Evolutionary conservation across 1,140 invertebrate species (phyloP).

Genomic region (Heliconius congener): DNA sequence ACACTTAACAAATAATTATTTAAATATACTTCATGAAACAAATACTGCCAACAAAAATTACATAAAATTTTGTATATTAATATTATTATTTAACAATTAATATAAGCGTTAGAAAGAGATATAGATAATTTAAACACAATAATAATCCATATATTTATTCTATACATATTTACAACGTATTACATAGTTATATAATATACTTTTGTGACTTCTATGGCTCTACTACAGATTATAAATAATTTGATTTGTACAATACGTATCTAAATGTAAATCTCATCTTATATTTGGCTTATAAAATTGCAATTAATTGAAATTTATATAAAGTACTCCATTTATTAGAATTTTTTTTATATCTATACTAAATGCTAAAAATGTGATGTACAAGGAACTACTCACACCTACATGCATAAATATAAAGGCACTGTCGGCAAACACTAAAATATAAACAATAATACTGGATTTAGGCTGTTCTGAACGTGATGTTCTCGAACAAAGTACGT

Average conservation of each 20-base stretch:
- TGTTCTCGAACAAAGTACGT: conserved; percentile 17
- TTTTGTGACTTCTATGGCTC: conserved; percentile 15
- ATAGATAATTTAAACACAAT: conserved; percentile 11
- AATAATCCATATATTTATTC: not conserved
- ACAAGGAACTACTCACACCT: conserved; percentile 28
- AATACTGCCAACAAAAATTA: conserved; percentile 6
- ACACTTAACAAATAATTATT: not conserved
- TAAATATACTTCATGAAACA: not conserved
- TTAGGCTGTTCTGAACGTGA: conserved; percentile 30
- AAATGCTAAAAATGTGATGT: conserved; percentile 31
- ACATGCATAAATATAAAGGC: conserved; percentile 26
- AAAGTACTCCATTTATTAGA: conserved; percentile 7
- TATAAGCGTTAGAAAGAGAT: conserved; percentile 12
- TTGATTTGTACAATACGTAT: conserved; percentile 9
- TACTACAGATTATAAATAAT: conserved; percentile 10
- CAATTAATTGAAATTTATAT: conserved; percentile 3
- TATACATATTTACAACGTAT: conserved; percentile 11
- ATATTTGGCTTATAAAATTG: conserved; percentile 9
- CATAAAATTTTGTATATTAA: not conserved
- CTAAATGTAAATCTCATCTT: conserved; percentile 6
- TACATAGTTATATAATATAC: not conserved
- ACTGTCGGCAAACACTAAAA: conserved; percentile 33
- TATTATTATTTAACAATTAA: conserved; percentile 3
- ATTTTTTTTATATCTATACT: conserved; percentile 11
- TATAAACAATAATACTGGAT: conserved; percentile 54